phyloP scores from a whole-genome alignment of 2,888 invertebrate genomes.

The Spodoptera exigua region DNA sequence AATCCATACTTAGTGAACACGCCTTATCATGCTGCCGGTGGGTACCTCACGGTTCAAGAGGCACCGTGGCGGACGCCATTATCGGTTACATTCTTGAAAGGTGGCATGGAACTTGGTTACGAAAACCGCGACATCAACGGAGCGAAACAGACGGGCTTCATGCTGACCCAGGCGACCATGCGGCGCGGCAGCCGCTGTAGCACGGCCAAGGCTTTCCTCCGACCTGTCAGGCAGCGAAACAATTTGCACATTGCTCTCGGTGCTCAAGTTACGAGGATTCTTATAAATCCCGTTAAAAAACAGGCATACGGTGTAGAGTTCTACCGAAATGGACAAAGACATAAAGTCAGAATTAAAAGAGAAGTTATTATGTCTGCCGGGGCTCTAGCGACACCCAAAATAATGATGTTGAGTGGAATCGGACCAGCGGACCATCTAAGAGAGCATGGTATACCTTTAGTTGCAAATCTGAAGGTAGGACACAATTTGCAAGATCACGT shows the following conservation, averaged over 20 bases:
- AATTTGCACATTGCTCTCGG: conserved; percentile 95
- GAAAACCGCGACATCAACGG: conserved; percentile 95
- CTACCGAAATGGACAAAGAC: conserved; percentile 90
- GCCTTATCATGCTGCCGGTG: conserved; percentile 93
- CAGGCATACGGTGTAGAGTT: conserved; percentile 94
- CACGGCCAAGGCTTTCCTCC: conserved; percentile 95
- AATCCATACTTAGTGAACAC: conserved; percentile 94
- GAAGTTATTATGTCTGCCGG: conserved; percentile 96
- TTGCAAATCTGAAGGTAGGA: conserved; percentile 94
- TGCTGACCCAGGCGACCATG: conserved; percentile 95
- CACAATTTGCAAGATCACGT: conserved; percentile 96
- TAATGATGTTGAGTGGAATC: conserved; percentile 97
- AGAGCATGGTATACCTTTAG: conserved; percentile 92
- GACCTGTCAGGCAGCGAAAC: conserved; percentile 93
- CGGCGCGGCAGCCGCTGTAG: conserved; percentile 95
- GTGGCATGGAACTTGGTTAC: conserved; percentile 95
- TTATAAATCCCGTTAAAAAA: conserved; percentile 91
- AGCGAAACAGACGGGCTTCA: conserved; percentile 95
- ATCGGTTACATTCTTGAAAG: conserved; percentile 94
- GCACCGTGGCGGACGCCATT: conserved; percentile 95
- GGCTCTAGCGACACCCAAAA: conserved; percentile 95
- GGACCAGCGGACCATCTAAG: conserved; percentile 94
- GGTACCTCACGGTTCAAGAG: conserved; percentile 95
- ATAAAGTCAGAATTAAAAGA: conserved; percentile 92
- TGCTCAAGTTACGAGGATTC: conserved; percentile 92